Base-by-base conservation (phyloP, 2,888 invertebrate genomes). In the Tricholauxania praeusta region DNA sequence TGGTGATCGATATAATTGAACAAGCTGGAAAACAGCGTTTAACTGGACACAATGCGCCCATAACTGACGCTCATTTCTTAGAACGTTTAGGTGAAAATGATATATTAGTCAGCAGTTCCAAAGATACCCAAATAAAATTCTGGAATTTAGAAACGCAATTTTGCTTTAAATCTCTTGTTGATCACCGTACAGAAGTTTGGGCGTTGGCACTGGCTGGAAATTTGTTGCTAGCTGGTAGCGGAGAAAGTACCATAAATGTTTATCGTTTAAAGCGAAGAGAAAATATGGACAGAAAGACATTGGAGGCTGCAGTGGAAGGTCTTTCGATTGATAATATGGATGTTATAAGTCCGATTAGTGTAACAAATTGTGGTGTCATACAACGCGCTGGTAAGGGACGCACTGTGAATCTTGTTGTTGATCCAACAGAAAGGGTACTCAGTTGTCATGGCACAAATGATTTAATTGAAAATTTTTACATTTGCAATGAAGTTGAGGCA, bases 101-200 rank as follows among this genome's bases (percentile, higher is more conserved):
- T 72, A 90, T 91, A 78, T 86, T 96, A 12, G 89, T 96, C 10
- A 94, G 95, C 80, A 91, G 94, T 52, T 97, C 98, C 0, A 97
- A 96, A 86, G 99, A 99, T 85, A 94, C 95, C 12, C 95, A 95
- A 85, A 91, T 99, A 0, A 99, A 98, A 87, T 96, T 99, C 86
- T 99, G 99, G 99, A 96, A 99, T 86, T 89, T 99, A 78, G 94
- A 95, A 78, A 96, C 96, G 8, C 95, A 97, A 81, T 95, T 96
- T 83, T 99, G 98, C 86, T 99, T 99, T 83, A 96, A 95, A 86
- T 99, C 99, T 4, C 89, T 99, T 66, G 93, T 96, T 55, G 97
- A 96, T 73, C 94, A 96, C 87, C 91, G 92, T 81, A 92, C 93
- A 77, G 97, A 97, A 89, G 92, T 98, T 28, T 97, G 97, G 95